Conservation (phyloP, 2,888 invertebrate species). For the Julus scandinavius region DNA sequence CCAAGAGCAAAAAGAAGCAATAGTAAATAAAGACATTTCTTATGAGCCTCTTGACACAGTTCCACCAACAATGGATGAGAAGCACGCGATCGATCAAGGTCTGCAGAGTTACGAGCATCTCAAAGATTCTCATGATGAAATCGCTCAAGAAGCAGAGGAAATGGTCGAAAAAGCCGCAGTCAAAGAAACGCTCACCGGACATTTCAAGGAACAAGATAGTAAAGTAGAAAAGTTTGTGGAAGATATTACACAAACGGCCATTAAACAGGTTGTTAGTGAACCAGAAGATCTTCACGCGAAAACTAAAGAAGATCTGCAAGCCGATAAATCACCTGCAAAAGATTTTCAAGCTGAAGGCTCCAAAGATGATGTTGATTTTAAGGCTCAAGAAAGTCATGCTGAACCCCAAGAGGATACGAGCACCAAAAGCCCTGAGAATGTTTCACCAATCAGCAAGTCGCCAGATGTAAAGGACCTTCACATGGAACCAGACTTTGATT, state of each 20-base stretch:
- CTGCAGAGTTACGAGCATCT: not conserved
- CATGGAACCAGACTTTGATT: not conserved
- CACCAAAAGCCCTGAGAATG: not conserved
- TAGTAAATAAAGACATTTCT: conserved; percentile 55
- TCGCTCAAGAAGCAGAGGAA: not conserved
- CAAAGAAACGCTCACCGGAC: conserved; percentile 54
- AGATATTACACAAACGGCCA: conserved; percentile 34
- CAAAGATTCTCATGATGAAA: not conserved
- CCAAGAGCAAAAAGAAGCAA: conserved; percentile 52
- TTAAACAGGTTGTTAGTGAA: not conserved
- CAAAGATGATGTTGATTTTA: not conserved
- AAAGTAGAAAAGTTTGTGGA: conserved; percentile 23
- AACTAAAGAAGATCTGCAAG: not conserved
- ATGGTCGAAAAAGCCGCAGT: conserved; percentile 56
- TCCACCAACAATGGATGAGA: not conserved
- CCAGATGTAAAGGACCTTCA: not conserved
- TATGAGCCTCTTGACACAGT: not conserved
- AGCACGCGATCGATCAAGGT: not conserved
- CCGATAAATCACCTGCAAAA: not conserved
- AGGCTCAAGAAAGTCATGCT: not conserved
- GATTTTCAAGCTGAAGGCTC: not conserved
- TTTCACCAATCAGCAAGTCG: not conserved
- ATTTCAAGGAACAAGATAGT: conserved; percentile 49
- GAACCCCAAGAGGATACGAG: not conserved
- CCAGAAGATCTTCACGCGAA: conserved; percentile 44